phyloP scores from a whole-genome alignment of 2,888 invertebrate species.

The Drosophila setosimentum region DNA sequence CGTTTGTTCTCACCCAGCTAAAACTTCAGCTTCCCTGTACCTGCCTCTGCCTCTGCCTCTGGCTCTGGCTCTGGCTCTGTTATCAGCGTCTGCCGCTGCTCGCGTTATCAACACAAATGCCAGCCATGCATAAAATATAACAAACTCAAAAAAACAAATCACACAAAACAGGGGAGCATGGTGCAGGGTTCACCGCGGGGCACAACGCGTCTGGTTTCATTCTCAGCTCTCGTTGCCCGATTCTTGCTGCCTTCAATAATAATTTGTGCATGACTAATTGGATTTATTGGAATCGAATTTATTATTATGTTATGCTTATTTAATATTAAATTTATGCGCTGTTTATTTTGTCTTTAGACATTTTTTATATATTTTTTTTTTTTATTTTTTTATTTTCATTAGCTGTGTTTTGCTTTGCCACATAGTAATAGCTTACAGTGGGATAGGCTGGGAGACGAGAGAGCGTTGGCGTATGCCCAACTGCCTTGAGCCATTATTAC shows the following conservation, averaged over 20 bases:
- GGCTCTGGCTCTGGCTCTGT: conserved; percentile 1
- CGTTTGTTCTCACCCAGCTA: conserved; percentile 45
- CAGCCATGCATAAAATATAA: conserved; percentile 70
- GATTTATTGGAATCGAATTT: conserved; percentile 83
- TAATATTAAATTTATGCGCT: conserved; percentile 77
- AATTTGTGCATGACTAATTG: conserved; percentile 84
- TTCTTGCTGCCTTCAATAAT: conserved; percentile 68
- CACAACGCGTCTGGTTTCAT: conserved; percentile 25
- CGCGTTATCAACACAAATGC: conserved; percentile 65
- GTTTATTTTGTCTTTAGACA: conserved; percentile 63
- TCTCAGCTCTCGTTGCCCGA: conserved; percentile 22
- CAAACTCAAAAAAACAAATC: conserved; percentile 4
- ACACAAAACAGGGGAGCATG: neutral
- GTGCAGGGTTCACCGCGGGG: conserved; percentile 27
- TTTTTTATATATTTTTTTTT: conserved; percentile 2
- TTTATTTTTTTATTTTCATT: neutral
- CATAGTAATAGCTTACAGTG: neutral
- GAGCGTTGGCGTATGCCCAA: neutral
- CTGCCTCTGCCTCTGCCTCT: neutral
- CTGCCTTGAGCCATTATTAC: neutral
- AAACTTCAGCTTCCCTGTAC: neutral
- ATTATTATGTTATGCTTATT: conserved; percentile 82
- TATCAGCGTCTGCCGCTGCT: conserved; percentile 48
- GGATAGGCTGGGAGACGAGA: neutral
- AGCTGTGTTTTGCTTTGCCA: conserved; percentile 8